Evolutionary conservation across 2,113 vertebrate species (phyloP).

Genomic region (Trematomus loennbergii): DNA sequence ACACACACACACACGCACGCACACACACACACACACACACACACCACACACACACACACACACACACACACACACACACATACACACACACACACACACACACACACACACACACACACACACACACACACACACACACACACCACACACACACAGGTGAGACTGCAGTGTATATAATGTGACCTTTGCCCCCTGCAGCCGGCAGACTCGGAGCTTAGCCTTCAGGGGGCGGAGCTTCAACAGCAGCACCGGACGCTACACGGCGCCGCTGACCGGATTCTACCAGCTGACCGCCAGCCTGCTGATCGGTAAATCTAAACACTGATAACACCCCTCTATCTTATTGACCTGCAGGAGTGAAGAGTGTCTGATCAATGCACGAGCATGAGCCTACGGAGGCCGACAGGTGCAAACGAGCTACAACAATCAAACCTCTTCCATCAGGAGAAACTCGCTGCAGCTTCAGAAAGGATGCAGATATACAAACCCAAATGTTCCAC

Average conservation of each 20-base stretch:
- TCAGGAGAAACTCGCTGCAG: too few relatives aligned
- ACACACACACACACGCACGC: not conserved
- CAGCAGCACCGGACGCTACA: constrained; percentile 87
- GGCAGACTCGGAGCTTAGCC: constrained; percentile 75
- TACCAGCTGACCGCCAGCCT: constrained; percentile 87
- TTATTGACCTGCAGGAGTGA: too few relatives aligned
- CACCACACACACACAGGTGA: not conserved
- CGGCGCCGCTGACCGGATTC: constrained; percentile 83
- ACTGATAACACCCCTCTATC: too few relatives aligned
- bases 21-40: not conserved
- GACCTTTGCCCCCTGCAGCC: constrained; percentile 69
- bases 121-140: too few relatives aligned
- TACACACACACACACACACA: too few relatives aligned
- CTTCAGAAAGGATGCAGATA: too few relatives aligned
- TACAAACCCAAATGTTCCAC: too few relatives aligned
- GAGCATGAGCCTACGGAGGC: too few relatives aligned
- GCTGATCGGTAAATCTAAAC: constrained; percentile 81
- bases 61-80: not conserved
- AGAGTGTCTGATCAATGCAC: too few relatives aligned
- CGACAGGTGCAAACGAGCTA: too few relatives aligned
- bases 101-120: too few relatives aligned
- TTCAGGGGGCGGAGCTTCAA: constrained; percentile 87
- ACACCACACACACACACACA: constrained; percentile 1
- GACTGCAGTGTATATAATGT: not conserved
- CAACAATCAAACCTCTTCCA: too few relatives aligned